Evolutionary conservation across 2,888 invertebrate species (phyloP), one percentile per base, ranked within the genome.

Genomic region (Thereva nobilitata): DNA sequence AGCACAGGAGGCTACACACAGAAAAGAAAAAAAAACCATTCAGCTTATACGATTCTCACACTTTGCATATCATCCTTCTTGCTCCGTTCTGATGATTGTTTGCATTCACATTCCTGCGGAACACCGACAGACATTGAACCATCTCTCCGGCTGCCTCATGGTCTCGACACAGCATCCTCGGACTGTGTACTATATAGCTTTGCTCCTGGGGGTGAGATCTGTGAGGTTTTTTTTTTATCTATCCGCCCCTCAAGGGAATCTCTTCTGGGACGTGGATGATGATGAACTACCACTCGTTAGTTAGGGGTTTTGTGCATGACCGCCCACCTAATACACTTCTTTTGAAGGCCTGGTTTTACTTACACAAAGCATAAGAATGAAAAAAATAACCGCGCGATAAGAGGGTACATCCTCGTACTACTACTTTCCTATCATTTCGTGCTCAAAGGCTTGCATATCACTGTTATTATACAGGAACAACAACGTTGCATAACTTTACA

Each of bases 231-330:
- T 50, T 23, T 23, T 23, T 23, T 23, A 23, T 23, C 23, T 23
- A 23, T 44, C 38, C 47, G 37, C 47, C 47, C 12, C 45, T 38
- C 34, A 10, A 37, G 57, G 57, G 57, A 45, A 59, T 59, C 47
- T 59, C 23, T 23, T 47, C 47, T 47, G 7, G 47, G 47, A 59
- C 35, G 56, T 44, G 37, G 54, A 37, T 54, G 54, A 55, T 59
- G 57, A 59, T 59, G 57, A 59, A 47, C 57, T 59, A 37, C 10
- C 23, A 23, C 23, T 59, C 45, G 57, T 59, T 56, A 56, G 56
- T 56, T 59, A 37, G 34, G 57, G 38, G 47, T 44, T 59, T 56
- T 59, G 40, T 59, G 47, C 57, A 47, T 47, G 57, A 47, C 5
- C 47, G 57, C 47, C 12, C 57, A 59, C 37, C 57, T 59, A 59